A percentile compares a stretch with the other conserved stretches of the same genome.
Evolutionary conservation across 1,140 invertebrate species (phyloP).

Genomic region (Hydropsyche tenuis): DNA sequence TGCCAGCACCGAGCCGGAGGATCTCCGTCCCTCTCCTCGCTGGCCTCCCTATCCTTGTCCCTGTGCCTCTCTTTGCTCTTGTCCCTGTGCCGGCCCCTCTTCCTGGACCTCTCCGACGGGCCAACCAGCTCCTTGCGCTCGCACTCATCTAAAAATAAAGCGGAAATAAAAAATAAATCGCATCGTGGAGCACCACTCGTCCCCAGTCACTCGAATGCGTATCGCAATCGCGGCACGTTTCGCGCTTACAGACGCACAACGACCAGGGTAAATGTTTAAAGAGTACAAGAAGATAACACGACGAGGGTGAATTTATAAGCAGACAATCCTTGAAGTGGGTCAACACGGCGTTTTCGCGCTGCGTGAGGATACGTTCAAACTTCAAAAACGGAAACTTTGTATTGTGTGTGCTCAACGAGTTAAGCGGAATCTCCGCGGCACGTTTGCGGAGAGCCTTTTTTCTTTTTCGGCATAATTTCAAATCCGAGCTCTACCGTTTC

Average conservation of each 20-base stretch:
- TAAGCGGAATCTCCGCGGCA: neutral
- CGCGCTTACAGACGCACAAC: neutral
- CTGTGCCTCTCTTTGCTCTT: conserved; percentile 28
- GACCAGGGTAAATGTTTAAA: conserved; percentile 10
- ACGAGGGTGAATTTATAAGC: conserved; percentile 27
- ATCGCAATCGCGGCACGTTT: no score
- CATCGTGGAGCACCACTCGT: no score
- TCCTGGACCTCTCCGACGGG: conserved; percentile 29
- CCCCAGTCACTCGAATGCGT: no score
- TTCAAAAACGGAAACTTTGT: conserved; percentile 11
- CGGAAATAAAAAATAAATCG: neutral
- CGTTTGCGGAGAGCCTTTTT: neutral
- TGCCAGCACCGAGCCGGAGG: conserved; percentile 43
- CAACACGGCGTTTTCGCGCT: neutral
- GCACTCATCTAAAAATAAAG: conserved; percentile 25
- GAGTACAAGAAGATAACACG: conserved; percentile 1
- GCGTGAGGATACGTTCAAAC: neutral
- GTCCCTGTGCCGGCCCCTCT: conserved; percentile 28
- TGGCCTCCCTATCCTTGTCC: conserved; percentile 31
- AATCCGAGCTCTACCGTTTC: neutral
- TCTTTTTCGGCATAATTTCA: neutral
- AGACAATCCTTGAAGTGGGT: conserved; percentile 10
- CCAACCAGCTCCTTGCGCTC: conserved; percentile 33
- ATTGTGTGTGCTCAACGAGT: neutral
- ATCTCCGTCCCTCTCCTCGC: conserved; percentile 39